A percentile compares a stretch with the other conserved stretches of the same genome.
phyloP scores from a whole-genome alignment of 2,113 vertebrate species.

The Collichthys lucidus region DNA sequence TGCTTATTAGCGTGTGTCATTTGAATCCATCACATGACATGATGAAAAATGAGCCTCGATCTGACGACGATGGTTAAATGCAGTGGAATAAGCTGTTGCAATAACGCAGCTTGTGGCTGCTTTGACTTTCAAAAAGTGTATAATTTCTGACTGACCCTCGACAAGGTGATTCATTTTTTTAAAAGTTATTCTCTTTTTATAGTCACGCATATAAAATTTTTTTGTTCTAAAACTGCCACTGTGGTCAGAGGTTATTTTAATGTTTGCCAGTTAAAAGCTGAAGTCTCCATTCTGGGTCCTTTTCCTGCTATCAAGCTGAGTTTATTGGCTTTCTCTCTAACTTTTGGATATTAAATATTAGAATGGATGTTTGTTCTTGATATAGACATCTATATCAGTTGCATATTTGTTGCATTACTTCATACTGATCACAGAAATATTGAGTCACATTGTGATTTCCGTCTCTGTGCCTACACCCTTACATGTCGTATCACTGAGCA shows the following conservation, averaged over 20 bases:
- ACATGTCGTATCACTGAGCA: background rate
- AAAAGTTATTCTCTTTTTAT: background rate
- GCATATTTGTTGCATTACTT: background rate
- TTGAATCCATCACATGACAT: conserved; percentile 16
- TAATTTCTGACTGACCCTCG: background rate
- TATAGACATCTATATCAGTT: background rate
- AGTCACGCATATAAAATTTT: too few species aligned
- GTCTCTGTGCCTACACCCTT: background rate
- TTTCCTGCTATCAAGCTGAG: too few species aligned
- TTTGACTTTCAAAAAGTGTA: background rate
- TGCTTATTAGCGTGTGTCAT: conserved; percentile 52
- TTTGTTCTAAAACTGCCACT: background rate
- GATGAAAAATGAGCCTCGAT: conserved; percentile 11
- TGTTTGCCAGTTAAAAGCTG: background rate
- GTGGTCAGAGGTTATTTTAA: background rate
- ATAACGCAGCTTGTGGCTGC: background rate
- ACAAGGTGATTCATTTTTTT: background rate
- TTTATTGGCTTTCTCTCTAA: too few species aligned
- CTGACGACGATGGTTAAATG: background rate
- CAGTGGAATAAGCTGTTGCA: background rate
- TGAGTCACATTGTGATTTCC: background rate
- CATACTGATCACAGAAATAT: background rate
- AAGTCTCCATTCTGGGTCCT: too few species aligned
- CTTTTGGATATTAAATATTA: background rate
- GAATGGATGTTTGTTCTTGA: background rate